Evolutionary conservation across 2,888 invertebrate genomes (phyloP).

Genomic region (Elgonia sp.): DNA sequence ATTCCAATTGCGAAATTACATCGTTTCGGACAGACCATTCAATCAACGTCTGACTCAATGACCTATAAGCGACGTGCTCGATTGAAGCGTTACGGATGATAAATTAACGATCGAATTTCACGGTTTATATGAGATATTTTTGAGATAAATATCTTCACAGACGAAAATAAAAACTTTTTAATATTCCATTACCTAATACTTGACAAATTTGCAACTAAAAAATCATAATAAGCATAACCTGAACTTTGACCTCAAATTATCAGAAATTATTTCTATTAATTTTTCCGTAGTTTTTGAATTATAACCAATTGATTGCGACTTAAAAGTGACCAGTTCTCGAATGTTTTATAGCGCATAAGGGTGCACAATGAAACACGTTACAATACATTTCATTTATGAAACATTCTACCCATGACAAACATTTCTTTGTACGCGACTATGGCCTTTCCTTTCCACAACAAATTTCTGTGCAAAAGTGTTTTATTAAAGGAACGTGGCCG

Average conservation of each 20-base stretch:
- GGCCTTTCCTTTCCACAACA: conserved; percentile 57
- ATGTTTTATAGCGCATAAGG: conserved; percentile 52
- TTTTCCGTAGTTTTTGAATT: no score
- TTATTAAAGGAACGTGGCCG: conserved; percentile 71
- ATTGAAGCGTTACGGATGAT: conserved; percentile 52
- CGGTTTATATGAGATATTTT: conserved; percentile 27
- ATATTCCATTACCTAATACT: background rate
- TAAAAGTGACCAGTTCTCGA: conserved; percentile 52
- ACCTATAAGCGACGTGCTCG: conserved; percentile 63
- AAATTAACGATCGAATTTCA: conserved; percentile 54
- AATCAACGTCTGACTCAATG: conserved; percentile 63
- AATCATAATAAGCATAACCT: no score
- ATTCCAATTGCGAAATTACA: conserved; percentile 48
- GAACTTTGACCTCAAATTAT: no score
- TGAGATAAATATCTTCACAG: conserved; percentile 12
- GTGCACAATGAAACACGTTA: conserved; percentile 62
- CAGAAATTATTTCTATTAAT: no score
- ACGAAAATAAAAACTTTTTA: conserved; percentile 5
- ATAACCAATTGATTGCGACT: background rate
- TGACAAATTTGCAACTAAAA: no score
- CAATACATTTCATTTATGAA: conserved; percentile 73
- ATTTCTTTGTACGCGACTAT: conserved; percentile 62
- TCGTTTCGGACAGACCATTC: conserved; percentile 44
- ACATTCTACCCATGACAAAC: conserved; percentile 69
- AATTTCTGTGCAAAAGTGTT: conserved; percentile 73